Evolutionary conservation across 1,140 invertebrate genomes (phyloP).

Genomic region (Neodiprion virginianus): DNA sequence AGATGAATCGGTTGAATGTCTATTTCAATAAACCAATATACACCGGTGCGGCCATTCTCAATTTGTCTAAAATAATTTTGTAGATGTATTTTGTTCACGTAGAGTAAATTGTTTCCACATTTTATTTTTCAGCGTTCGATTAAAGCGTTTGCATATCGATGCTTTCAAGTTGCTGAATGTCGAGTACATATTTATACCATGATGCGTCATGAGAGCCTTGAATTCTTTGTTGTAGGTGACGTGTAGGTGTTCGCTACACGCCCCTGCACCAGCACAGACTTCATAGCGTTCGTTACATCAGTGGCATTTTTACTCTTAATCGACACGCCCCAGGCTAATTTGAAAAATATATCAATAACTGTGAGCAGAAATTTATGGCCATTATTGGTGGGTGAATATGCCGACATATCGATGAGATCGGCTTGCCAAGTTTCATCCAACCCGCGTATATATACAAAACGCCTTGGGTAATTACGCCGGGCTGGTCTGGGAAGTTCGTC

Average conservation of each 20-base stretch:
- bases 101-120: constrained; percentile 25
- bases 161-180: constrained; percentile 17
- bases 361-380: background rate
- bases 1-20: constrained; percentile 23
- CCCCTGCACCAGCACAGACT: constrained; percentile 10
- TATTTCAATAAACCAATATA: constrained; percentile 33
- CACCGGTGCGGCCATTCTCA: constrained; percentile 12
- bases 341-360: background rate
- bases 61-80: too few relatives aligned
- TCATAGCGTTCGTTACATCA: constrained; percentile 24
- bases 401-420: background rate
- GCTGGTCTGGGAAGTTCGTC: background rate
- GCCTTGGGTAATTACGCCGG: background rate
- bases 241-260: constrained; percentile 23
- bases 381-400: background rate
- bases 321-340: background rate
- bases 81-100: background rate
- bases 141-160: constrained; percentile 28
- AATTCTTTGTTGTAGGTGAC: constrained; percentile 26
- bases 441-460: too few relatives aligned
- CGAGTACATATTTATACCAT: constrained; percentile 23
- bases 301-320: background rate
- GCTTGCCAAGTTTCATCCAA: background rate
- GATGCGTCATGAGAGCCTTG: constrained; percentile 21
- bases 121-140: constrained; percentile 19